Conservation (phyloP, 2,888 invertebrate species). For the Phanerotoma sp. region DNA sequence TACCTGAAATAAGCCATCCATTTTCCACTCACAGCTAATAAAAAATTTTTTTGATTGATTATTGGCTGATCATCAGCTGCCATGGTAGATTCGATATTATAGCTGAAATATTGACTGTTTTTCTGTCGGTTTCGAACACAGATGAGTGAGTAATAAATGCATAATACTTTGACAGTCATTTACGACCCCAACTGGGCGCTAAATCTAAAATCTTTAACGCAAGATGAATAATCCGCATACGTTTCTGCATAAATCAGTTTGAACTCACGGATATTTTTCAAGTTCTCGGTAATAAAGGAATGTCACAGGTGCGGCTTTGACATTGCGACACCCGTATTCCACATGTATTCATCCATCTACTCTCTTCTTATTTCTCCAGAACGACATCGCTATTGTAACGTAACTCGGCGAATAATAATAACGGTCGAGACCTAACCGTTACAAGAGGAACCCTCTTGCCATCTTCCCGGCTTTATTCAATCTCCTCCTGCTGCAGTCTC, state of each 20-base stretch:
- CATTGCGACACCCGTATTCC: constrained; percentile 7
- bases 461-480: constrained; percentile 12
- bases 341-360: constrained; percentile 16
- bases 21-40: no score
- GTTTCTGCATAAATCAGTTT: neutral
- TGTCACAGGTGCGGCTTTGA: constrained; percentile 20
- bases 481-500: constrained; percentile 3
- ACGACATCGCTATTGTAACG: constrained; percentile 22
- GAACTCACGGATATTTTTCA: constrained; percentile 3
- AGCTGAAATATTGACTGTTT: no score
- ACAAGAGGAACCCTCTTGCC: constrained; percentile 11
- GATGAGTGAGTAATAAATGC: no score
- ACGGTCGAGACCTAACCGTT: constrained; percentile 24
- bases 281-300: constrained; percentile 11
- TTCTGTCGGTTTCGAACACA: no score
- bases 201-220: no score
- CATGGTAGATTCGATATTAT: no score
- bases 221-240: neutral
- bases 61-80: no score
- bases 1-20: no score
- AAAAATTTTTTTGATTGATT: no score
- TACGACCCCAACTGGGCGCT: no score
- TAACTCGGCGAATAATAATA: constrained; percentile 23
- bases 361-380: constrained; percentile 6
- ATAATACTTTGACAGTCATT: no score